Evolutionary conservation across 1,140 invertebrate species (phyloP), one percentile per base, ranked within the genome.

Genomic region (Cyrtorhinus lividipennis): DNA sequence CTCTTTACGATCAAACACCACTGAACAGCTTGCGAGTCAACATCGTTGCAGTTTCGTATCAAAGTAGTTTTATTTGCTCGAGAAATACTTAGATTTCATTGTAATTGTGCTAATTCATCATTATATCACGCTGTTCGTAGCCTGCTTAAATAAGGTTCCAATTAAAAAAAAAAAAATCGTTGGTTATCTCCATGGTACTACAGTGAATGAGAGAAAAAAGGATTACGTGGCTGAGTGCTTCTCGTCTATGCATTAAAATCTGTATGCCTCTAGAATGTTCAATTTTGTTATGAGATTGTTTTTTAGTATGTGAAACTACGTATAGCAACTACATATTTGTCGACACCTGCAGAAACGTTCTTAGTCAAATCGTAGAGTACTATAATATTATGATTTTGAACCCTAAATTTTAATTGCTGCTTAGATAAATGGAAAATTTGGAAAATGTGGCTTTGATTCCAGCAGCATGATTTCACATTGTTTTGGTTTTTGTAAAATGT

Each of bases 11-110:
- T 59, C n/a, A 22, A 30, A 59, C 58, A 59, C 58, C 58, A 59
- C 58, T 26, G 38, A 59, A 59, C 58, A 59, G 58, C 58, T 59
- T 59, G 58, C 58, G 10, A 53, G 48, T 20, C 48, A 53, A 53
- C 48, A 53, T 53, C 48, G 18, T 53, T 53, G 48, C 48, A 53
- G 48, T 53, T 53, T 53, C 48, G 10, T 38, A 38, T 15, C 30
- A 15, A n/a, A 38, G 30, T 38, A 38, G 30, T 38, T 38, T 38
- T 38, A 38, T 38, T 38, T 38, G 30, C 30, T 38, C 30, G 30
- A 38, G 30, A 38, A 8, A 5, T 38, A 38, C 15, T 38, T 8
- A 15, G 15, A 38, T 38, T 38, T 38, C 30, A 38, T 38, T 38
- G 30, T 38, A 38, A 38, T 8, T 38, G 30, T 38, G 30, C 30